These are phyloP conservation scores for Taenaris catops DNA, from an alignment of 2,888 invertebrate species.

Conservation along the genomic window DNA sequence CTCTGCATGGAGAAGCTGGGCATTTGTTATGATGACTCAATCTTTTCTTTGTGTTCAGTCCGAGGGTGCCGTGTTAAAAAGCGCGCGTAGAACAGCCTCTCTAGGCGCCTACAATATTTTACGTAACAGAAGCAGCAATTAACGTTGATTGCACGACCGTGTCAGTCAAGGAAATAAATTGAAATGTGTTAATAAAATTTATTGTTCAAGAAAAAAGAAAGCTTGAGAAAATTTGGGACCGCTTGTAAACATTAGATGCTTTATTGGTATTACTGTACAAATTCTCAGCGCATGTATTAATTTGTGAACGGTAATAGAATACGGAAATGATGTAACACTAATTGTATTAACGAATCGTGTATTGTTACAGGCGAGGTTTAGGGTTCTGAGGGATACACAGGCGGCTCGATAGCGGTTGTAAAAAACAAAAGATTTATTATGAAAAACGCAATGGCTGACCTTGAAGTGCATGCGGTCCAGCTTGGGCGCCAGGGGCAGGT, in stretches of 20 bases:
- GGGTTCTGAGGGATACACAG: slow-evolving; percentile 14
- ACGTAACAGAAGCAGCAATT: slow-evolving; percentile 72
- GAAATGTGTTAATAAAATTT: slow-evolving; percentile 72
- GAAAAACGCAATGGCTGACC: no score
- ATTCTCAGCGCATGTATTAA: slow-evolving; percentile 40
- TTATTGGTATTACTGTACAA: slow-evolving; percentile 41
- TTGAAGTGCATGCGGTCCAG: slow-evolving; percentile 60
- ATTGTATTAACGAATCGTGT: slow-evolving; percentile 31
- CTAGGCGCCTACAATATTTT: slow-evolving; percentile 45
- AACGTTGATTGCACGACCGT: slow-evolving; percentile 59
- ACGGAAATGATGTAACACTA: slow-evolving; percentile 39
- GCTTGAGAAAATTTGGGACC: slow-evolving; percentile 53
- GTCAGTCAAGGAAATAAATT: slow-evolving; percentile 53
- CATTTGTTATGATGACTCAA: slow-evolving; percentile 79
- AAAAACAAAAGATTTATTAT: slow-evolving; percentile 57
- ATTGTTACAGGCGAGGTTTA: slow-evolving; percentile 15
- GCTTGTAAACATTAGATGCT: slow-evolving; percentile 49
- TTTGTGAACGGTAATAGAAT: slow-evolving; percentile 41
- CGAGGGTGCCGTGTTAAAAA: slow-evolving; percentile 45
- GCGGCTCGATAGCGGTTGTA: slow-evolving; percentile 6
- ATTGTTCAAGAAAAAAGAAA: slow-evolving; percentile 58
- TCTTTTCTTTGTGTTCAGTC: slow-evolving; percentile 62
- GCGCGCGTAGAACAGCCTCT: slow-evolving; percentile 39
- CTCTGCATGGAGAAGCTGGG: slow-evolving; percentile 51
- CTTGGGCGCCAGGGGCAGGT: slow-evolving; percentile 50